Percentiles rank a stretch among this genome's conserved stretches.
Conservation (phyloP, 2,888 invertebrate species). For the Troilus luridus region DNA sequence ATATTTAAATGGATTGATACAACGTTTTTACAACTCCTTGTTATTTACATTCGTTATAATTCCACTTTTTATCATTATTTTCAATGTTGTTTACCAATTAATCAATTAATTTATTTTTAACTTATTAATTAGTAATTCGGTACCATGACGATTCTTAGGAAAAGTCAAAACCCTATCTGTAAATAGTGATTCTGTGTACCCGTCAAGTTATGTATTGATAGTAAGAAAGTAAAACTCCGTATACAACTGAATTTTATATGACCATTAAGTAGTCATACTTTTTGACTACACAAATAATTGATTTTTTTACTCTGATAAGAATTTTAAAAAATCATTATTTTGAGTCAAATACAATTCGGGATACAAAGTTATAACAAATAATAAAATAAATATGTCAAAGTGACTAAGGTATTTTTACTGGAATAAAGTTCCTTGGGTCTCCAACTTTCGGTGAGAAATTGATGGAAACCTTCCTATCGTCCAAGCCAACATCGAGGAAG, state of each 20-base stretch:
- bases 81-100: neutral
- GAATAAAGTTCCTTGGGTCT: slow-evolving; percentile 81
- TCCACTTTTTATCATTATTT: neutral
- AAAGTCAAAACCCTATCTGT: neutral
- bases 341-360: neutral
- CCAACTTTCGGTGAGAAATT: slow-evolving; percentile 86
- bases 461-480: slow-evolving; percentile 79
- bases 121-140: neutral
- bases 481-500: slow-evolving; percentile 83
- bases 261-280: neutral
- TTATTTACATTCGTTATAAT: slow-evolving; percentile 17
- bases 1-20: neutral
- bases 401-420: slow-evolving; percentile 79
- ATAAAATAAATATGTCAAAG: neutral
- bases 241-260: neutral
- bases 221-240: neutral
- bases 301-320: neutral
- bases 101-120: neutral
- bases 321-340: neutral
- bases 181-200: neutral
- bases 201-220: neutral
- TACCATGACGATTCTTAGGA: too few species aligned
- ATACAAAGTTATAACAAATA: neutral
- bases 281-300: neutral
- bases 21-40: neutral